A percentile compares a stretch with the other conserved stretches of the same genome.
These are phyloP conservation scores for Peromyscus maniculatus DNA, from an alignment of 2,113 vertebrate genomes.

Conservation along the genomic window DNA sequence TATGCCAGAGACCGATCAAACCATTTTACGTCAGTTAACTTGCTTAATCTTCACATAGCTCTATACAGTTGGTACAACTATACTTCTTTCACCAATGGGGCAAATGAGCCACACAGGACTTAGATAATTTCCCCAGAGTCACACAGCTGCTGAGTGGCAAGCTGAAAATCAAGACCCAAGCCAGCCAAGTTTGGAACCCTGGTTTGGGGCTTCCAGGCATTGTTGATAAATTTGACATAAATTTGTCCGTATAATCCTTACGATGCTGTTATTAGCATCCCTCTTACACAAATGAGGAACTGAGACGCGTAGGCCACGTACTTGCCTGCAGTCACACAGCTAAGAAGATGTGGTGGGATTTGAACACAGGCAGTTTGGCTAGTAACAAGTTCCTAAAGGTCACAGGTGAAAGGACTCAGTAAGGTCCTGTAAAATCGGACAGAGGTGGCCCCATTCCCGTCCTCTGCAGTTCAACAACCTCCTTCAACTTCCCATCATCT, in stretches of 20 bases:
- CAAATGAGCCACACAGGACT: not conserved
- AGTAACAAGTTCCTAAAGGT: not conserved
- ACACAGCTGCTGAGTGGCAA: not conserved
- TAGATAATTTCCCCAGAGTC: not conserved
- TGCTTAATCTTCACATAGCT: not conserved
- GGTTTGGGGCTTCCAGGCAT: conserved; percentile 4
- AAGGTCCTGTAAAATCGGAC: not conserved
- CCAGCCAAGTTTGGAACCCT: not conserved
- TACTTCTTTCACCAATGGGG: not conserved
- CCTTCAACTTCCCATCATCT: not conserved
- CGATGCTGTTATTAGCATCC: not conserved
- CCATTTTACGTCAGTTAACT: not conserved
- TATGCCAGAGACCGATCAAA: not conserved
- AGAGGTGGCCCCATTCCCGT: not conserved
- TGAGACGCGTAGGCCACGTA: conserved; percentile 1
- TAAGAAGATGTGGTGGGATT: conserved; percentile 8
- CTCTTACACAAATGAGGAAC: conserved; percentile 9
- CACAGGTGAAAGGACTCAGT: not conserved
- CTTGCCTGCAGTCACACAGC: conserved; percentile 1
- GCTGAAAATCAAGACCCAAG: not conserved
- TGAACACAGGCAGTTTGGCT: not conserved
- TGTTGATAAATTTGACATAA: not conserved
- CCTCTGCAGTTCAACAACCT: not conserved
- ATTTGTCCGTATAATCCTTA: conserved; percentile 19
- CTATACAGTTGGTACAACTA: not conserved